phyloP scores from a whole-genome alignment of 1,140 invertebrate genomes.

The Drosophila aff. region DNA sequence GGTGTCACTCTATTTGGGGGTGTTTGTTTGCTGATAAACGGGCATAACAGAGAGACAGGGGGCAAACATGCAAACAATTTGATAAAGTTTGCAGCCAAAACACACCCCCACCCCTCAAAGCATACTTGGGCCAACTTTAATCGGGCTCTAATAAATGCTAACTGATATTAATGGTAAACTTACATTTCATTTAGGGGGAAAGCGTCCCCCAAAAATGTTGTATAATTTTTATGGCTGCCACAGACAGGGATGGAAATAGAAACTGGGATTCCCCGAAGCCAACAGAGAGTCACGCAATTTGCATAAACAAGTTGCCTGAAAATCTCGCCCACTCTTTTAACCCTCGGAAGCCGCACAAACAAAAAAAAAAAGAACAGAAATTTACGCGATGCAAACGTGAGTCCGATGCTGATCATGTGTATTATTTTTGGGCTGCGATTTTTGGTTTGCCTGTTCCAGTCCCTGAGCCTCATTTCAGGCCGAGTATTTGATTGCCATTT shows the following conservation, averaged over 20 bases:
- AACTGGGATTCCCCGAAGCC: conserved; percentile 12
- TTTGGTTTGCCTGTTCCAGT: conserved; percentile 9
- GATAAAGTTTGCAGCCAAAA: conserved; percentile 65
- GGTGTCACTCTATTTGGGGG: conserved; percentile 22
- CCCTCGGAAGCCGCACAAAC: neutral
- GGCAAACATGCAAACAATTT: conserved; percentile 75
- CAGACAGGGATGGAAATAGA: neutral
- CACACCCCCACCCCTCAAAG: conserved; percentile 11
- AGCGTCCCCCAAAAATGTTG: conserved; percentile 8
- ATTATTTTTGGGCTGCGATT: conserved; percentile 25
- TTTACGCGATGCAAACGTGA: conserved; percentile 34
- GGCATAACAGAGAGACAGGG: conserved; percentile 20
- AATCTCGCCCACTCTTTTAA: conserved; percentile 33
- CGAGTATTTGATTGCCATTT: conserved; percentile 20
- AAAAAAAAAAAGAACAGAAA: conserved; percentile 18
- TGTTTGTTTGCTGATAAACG: conserved; percentile 71
- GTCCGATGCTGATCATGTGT: conserved; percentile 38
- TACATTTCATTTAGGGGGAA: conserved; percentile 36
- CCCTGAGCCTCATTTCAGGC: conserved; percentile 15
- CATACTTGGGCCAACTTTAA: conserved; percentile 47
- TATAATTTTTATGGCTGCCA: conserved; percentile 40
- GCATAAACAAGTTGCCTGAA: conserved; percentile 53
- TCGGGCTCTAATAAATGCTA: conserved; percentile 67
- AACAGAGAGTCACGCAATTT: conserved; percentile 44
- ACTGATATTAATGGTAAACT: conserved; percentile 66